A percentile compares a stretch with the other conserved stretches of the same genome.
Evolutionary conservation across 2,797 vertebrate genomes (phyloP).

Genomic region (Chelonia mydas): DNA sequence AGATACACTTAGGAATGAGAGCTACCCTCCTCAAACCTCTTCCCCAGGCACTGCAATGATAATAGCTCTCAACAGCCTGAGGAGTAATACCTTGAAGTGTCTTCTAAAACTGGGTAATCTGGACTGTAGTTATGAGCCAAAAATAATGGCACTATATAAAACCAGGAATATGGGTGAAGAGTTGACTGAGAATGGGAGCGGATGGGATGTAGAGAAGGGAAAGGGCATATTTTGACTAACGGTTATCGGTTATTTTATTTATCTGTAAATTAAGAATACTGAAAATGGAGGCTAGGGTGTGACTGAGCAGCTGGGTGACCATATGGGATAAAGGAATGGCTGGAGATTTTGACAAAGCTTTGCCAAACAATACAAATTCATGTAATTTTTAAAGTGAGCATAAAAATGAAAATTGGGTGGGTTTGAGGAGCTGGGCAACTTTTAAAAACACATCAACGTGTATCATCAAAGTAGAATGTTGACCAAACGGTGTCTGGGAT

Average conservation of each 20-base stretch:
- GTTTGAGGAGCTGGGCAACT: conserved; percentile 63
- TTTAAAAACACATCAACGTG: background rate
- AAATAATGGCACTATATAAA: conserved; percentile 28
- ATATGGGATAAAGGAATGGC: conserved; percentile 76
- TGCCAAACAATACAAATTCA: conserved; percentile 72
- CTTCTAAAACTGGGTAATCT: conserved; percentile 46
- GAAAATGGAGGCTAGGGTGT: conserved; percentile 49
- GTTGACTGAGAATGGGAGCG: conserved; percentile 40
- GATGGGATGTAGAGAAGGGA: conserved; percentile 54
- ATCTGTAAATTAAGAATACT: background rate
- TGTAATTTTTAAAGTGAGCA: conserved; percentile 73
- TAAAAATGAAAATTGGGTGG: conserved; percentile 71
- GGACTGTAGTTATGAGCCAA: conserved; percentile 63
- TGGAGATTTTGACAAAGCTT: conserved; percentile 75
- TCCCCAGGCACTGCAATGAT: background rate
- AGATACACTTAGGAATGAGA: background rate
- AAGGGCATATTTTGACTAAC: conserved; percentile 69
- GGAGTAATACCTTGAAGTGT: background rate
- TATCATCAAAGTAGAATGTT: background rate
- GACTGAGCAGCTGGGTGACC: conserved; percentile 77
- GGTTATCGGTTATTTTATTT: conserved; percentile 61
- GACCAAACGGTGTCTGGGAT: background rate
- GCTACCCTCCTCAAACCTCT: background rate
- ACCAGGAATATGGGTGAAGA: background rate
- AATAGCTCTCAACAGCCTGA: background rate